Evolutionary conservation across 2,888 invertebrate genomes (phyloP).

Genomic region (Drosophila neotestacea): DNA sequence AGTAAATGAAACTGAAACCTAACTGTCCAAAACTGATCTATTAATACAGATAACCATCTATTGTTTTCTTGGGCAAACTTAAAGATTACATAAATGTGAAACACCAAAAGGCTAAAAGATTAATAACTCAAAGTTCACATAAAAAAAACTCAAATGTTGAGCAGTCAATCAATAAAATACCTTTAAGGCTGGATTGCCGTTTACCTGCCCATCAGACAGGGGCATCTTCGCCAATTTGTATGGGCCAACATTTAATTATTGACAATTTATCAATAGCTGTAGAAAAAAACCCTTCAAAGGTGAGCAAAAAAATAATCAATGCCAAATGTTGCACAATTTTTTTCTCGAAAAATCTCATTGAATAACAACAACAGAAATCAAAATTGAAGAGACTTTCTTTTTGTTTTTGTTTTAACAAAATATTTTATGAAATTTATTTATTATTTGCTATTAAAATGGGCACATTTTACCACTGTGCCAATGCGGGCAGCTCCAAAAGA

Average conservation of each 20-base stretch:
- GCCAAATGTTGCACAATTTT: conserved; percentile 59
- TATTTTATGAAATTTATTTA: conserved; percentile 27
- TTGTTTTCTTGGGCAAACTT: conserved; percentile 7
- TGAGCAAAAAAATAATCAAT: conserved; percentile 23
- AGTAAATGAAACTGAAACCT: background rate
- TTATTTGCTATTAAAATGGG: conserved; percentile 19
- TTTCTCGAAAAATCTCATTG: conserved; percentile 24
- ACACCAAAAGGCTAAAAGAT: conserved; percentile 16
- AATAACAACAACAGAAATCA: conserved; percentile 18
- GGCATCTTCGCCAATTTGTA: conserved; percentile 41
- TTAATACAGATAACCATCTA: conserved; percentile 1
- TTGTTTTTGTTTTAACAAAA: conserved; percentile 40
- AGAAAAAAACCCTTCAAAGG: conserved; percentile 15
- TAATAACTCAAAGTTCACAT: conserved; percentile 20
- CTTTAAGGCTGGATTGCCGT: conserved; percentile 23
- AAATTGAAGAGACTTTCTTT: conserved; percentile 53
- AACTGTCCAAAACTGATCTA: conserved; percentile 9
- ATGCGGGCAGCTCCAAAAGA: conserved; percentile 26
- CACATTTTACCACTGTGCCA: conserved; percentile 25
- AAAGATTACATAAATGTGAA: conserved; percentile 28
- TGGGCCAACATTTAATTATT: conserved; percentile 61
- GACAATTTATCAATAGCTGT: conserved; percentile 53
- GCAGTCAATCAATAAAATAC: conserved; percentile 47
- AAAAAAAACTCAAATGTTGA: conserved; percentile 30
- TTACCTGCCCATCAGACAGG: conserved; percentile 15